Base-by-base conservation (phyloP, 2,113 vertebrate genomes). In the Chinchilla lanigera region DNA sequence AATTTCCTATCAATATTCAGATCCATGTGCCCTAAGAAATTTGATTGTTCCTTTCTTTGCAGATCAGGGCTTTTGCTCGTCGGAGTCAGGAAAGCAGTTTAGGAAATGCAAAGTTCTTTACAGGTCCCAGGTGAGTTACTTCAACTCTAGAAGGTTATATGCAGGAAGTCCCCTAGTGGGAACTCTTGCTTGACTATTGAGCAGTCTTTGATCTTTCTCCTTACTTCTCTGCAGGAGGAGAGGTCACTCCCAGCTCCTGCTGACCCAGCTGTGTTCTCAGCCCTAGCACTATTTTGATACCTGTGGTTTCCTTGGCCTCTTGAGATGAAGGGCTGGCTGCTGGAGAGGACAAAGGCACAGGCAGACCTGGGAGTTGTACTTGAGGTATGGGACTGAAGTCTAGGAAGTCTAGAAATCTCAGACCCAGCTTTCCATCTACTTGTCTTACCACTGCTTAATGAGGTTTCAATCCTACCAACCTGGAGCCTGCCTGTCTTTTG, bases 71-170 rank as follows among this genome's bases (percentile, higher is more conserved):
- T 94, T 90, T 95, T 50, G 33, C 44, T 83, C 17, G 44, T 92
- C 2, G 14, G 35, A 11, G 71, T 58, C 65, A 47, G 33, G 81
- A 75, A 83, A 90, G 13, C 69, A 38, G 50, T 50, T 54, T 54
- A 54, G 90, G 78, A 92, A 94, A 93, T 61, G 6, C 14, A 38
- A 7, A 35, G 54, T 14, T 78, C 19, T 86, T 95, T 89, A 78
- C 5, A 86, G 33, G 81, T 52, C 96, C 88, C 95, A 97, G 90
- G 97, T 96, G 94, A 96, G 78, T 91, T 95, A 73, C 86, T 98
- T 93, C 63, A 92, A 92, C 91, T 60, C 2, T 35, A 82, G 63
- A 81, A 95, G 65, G 56, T 77, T 94, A 50, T 77, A 50, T 82
- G 56, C 95, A 92, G 89, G 84, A 96, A 97, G n/a, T 9, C 33